phyloP scores from a whole-genome alignment of 2,113 vertebrate genomes.

The Dryoscopus gambensis region DNA sequence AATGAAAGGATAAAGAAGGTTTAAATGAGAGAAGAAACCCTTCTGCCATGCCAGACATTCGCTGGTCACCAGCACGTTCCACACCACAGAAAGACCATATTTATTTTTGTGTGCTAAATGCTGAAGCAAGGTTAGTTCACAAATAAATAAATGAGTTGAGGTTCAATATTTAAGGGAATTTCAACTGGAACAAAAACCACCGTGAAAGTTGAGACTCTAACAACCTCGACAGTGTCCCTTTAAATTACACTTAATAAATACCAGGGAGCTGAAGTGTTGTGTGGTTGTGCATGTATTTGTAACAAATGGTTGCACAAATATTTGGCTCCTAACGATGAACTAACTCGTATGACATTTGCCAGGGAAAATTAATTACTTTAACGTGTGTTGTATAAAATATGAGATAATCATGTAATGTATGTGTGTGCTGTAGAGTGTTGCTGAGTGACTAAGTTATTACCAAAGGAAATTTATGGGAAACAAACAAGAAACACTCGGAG shows the following conservation, averaged over 20 bases:
- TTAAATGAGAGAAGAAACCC: neutral
- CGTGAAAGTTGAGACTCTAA: neutral
- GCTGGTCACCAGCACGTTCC: neutral
- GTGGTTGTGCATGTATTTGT: slow-evolving; percentile 72
- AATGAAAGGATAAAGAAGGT: neutral
- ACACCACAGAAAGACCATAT: neutral
- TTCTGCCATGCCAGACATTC: neutral
- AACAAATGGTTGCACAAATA: slow-evolving; percentile 76
- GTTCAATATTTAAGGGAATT: neutral
- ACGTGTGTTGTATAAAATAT: slow-evolving; percentile 74
- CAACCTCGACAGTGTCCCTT: slow-evolving; percentile 48
- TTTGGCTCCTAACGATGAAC: slow-evolving; percentile 71
- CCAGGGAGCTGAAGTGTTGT: slow-evolving; percentile 60
- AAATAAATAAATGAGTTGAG: neutral
- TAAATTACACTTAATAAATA: slow-evolving; percentile 67
- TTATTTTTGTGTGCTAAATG: neutral
- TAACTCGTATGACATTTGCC: slow-evolving; percentile 77
- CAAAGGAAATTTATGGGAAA: slow-evolving; percentile 68
- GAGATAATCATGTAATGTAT: slow-evolving; percentile 59
- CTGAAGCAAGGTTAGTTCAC: neutral
- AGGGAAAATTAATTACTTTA: slow-evolving; percentile 76
- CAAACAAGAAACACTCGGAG: slow-evolving; percentile 63
- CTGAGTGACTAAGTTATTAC: slow-evolving; percentile 68
- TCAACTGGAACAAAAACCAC: neutral
- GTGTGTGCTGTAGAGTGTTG: slow-evolving; percentile 56